Evolutionary conservation across 2,888 invertebrate genomes (phyloP).

Genomic region (Apodemia hepburni): DNA sequence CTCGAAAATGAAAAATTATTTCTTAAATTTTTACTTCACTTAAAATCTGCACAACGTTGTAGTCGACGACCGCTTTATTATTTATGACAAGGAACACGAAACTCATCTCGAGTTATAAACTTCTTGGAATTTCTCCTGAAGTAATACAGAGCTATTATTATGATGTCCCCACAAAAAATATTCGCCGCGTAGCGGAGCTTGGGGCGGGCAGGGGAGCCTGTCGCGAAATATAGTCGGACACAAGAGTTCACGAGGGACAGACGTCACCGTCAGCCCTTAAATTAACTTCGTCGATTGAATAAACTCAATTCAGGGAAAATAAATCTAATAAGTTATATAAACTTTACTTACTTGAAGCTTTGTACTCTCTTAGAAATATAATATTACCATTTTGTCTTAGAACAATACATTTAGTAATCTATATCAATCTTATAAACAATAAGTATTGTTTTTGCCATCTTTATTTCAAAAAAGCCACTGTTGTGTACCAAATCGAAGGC

Average conservation of each 20-base stretch:
- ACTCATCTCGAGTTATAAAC: conserved; percentile 81
- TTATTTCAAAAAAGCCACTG: too few species aligned
- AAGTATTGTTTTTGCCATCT: too few species aligned
- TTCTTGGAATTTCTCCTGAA: conserved; percentile 80
- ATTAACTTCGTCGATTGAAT: conserved; percentile 18
- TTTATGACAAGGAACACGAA: conserved; percentile 80
- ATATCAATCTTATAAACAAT: too few species aligned
- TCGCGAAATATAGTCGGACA: conserved; percentile 43
- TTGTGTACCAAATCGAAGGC: too few species aligned
- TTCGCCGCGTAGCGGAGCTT: conserved; percentile 55
- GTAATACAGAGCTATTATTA: conserved; percentile 80
- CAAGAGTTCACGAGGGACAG: conserved; percentile 42
- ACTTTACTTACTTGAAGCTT: not conserved
- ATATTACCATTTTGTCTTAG: too few species aligned
- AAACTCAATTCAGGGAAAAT: conserved; percentile 5
- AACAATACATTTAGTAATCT: too few species aligned
- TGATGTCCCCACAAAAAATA: conserved; percentile 79
- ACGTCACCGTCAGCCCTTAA: conserved; percentile 38
- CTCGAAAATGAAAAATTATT: conserved; percentile 68
- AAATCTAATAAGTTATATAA: not conserved
- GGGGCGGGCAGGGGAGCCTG: conserved; percentile 43
- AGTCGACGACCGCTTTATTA: conserved; percentile 79
- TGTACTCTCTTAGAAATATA: not conserved
- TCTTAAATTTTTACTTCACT: conserved; percentile 73
- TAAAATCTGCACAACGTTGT: conserved; percentile 77